Evolutionary conservation across 2,113 vertebrate genomes (phyloP).

Genomic region (Pachyramphus minor): DNA sequence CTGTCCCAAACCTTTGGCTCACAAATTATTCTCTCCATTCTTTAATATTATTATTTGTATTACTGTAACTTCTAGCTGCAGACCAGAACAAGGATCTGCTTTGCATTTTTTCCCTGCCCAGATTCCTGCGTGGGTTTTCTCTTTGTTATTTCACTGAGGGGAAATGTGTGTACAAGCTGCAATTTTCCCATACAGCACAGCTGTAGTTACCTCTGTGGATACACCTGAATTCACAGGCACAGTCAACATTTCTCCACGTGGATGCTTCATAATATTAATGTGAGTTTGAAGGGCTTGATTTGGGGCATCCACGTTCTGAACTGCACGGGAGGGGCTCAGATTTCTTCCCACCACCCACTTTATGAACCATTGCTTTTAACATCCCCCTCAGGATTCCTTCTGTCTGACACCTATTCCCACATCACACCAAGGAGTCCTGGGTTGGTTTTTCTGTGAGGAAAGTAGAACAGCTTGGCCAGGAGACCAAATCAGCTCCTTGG

Average conservation of each 20-base stretch:
- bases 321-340: fast-evolving
- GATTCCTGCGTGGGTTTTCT: background rate
- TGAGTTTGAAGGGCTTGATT: background rate
- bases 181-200: background rate
- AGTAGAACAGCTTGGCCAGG: background rate
- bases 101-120: background rate
- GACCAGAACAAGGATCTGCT: background rate
- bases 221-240: background rate
- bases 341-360: background rate
- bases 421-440: too few species aligned
- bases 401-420: background rate
- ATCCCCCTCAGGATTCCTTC: background rate
- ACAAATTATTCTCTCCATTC: constrained; percentile 10
- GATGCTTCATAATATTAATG: background rate
- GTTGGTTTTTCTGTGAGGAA: background rate
- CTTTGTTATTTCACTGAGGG: background rate
- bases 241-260: background rate
- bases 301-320: background rate
- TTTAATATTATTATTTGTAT: constrained; percentile 28
- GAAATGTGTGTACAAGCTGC: background rate
- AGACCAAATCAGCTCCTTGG: background rate
- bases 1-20: background rate
- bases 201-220: background rate
- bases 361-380: background rate
- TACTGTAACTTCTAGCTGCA: background rate